Evolutionary conservation across 2,797 vertebrate genomes (phyloP).

Genomic region (Chanos chanos): DNA sequence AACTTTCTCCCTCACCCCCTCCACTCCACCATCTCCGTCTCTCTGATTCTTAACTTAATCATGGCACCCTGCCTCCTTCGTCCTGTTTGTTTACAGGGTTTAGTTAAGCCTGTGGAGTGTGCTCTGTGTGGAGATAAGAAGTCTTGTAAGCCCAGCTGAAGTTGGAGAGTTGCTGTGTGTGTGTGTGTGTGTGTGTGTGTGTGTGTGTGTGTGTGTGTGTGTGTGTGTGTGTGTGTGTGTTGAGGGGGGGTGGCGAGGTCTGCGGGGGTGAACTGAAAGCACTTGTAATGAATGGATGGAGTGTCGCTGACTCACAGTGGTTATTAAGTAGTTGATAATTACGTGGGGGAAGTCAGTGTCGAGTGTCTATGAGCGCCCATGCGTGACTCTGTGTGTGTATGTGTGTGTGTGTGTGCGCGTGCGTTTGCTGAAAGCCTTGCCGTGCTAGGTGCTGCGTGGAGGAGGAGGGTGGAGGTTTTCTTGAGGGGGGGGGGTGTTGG

Average conservation of each 20-base stretch:
- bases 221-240: too few species aligned
- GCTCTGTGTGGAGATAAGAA: conserved; percentile 67
- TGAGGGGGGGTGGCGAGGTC: too few species aligned
- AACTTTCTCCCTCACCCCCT: conserved; percentile 29
- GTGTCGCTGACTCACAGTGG: conserved; percentile 74
- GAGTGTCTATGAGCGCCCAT: not conserved
- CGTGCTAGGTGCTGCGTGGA: conserved; percentile 24
- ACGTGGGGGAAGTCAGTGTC: conserved; percentile 79
- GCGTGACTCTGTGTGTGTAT: conserved; percentile 4
- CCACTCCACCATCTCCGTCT: too few species aligned
- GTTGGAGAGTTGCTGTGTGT: too few species aligned
- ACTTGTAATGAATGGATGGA: conserved; percentile 84
- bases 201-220: too few species aligned
- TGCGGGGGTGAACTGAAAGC: conserved; percentile 74
- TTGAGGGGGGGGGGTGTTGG: too few species aligned
- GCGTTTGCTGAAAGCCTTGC: conserved; percentile 22
- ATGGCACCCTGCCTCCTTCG: conserved; percentile 57
- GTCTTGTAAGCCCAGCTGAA: conserved; percentile 73
- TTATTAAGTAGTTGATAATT: conserved; percentile 91
- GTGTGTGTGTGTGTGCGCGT: conserved; percentile 18
- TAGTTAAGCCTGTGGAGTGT: conserved; percentile 82
- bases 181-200: too few species aligned
- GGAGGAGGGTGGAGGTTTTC: too few species aligned
- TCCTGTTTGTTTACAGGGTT: conserved; percentile 84
- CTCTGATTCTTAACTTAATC: conserved; percentile 17